Percentiles rank a stretch among this genome's conserved stretches.
These are phyloP conservation scores for Aradophagus sp. DNA, from an alignment of 1,140 invertebrate species.

Conservation along the genomic window DNA sequence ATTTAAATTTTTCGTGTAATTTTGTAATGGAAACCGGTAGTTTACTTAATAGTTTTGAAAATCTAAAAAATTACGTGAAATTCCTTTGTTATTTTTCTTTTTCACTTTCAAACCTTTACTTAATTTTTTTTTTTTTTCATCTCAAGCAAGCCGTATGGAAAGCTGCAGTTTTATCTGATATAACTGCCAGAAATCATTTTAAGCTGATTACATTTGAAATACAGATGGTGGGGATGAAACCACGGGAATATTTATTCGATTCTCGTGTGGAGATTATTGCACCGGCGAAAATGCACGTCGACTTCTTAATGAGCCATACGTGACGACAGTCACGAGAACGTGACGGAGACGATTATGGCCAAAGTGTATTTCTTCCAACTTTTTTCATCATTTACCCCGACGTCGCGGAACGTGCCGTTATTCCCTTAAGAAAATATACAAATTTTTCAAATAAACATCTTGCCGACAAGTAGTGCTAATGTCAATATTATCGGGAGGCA, in stretches of 20 bases:
- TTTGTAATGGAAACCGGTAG: too few relatives aligned
- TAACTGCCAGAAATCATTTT: conserved; percentile 26
- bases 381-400: conserved; percentile 6
- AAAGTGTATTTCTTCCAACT: conserved; percentile 12
- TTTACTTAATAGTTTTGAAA: too few relatives aligned
- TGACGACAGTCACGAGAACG: conserved; percentile 50
- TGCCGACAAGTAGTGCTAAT: too few relatives aligned
- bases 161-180: neutral
- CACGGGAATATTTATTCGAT: conserved; percentile 46
- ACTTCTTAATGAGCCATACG: conserved; percentile 51
- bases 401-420: conserved; percentile 6
- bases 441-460: too few relatives aligned
- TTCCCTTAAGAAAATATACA: conserved; percentile 2
- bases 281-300: conserved; percentile 43
- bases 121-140: too few relatives aligned
- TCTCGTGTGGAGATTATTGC: conserved; percentile 50
- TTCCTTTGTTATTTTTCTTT: too few relatives aligned
- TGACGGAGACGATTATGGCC: conserved; percentile 41
- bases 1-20: too few relatives aligned
- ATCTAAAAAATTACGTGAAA: too few relatives aligned
- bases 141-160: too few relatives aligned
- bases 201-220: conserved; percentile 23
- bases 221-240: conserved; percentile 19
- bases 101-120: too few relatives aligned
- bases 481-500: too few relatives aligned